Base-by-base conservation (phyloP, 1,140 invertebrate genomes). In the Trissolcus basalis region DNA sequence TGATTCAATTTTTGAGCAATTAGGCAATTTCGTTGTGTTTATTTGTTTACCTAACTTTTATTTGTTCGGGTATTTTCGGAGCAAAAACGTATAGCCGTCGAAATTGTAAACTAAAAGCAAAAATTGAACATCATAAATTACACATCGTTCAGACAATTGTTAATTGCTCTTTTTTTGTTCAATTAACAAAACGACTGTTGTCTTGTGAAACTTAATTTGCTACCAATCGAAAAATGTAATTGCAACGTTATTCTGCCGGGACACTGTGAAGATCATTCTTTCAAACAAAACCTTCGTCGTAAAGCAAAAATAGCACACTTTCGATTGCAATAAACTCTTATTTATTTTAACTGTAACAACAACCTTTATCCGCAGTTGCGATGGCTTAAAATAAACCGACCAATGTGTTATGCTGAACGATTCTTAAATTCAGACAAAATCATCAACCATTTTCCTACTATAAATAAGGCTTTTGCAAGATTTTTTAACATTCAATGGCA, bases 271-370 rank as follows among this genome's bases (percentile, higher is more conserved):
- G 19, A 35, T 41, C 14, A 51, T 49, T 60, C 50, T 35, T 27
- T 43, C 41, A 43, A 59, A 54, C 51, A 53, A 43, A 60, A 69
- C 65, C 55, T 54, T 54, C 55, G 51, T 56, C 68, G 43, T 50
- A 14, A 35, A 44, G 16, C 70, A 48, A 60, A 60, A 73, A 65
- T 73, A 73, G 59, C 61, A 54, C 55, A 55, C 60, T 58, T 77
- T 63, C 50, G 49, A 60, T 50, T 54, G 61, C 63, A 68, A 74
- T 67, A 68, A 68, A 74, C 49, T 49, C 49, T 60, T 74, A 68
- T 74, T 74, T 74, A 67, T 68, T 74, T 68, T 47, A 67, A 74
- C 56, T 63, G 45, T 56, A 74, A 74, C 51, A 74, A 60, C 60
- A 59, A 59, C 47, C 69, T 64, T 72, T 72, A 41, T 59, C 54